Base-by-base conservation (phyloP, 2,888 invertebrate species). In the Caenorhabditis auriculariae region DNA sequence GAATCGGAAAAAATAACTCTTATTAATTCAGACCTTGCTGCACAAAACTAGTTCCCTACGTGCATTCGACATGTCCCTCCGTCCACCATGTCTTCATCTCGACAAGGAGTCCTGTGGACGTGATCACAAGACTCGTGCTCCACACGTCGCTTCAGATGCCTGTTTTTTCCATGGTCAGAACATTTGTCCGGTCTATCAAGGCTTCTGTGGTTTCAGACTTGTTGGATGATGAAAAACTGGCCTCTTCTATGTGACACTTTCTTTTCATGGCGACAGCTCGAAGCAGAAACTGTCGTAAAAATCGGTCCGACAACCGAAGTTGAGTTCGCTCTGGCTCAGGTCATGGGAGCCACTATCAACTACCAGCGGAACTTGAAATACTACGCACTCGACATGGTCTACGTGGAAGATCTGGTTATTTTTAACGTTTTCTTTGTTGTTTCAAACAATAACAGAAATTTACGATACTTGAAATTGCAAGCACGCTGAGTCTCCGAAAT, bases 391-490 rank as follows among this genome's bases (percentile, higher is more conserved):
- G 61, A 65, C 17, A 24, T 49, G 19, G 55, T 58, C 2, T 54
- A 38, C 27, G 46, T 65, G 19, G 68, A 68, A 32, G 68, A 68
- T 47, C 38, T 68, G 53, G 68, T 68, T 24, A 47, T 50, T 35
- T 35, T 35, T 15, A 15, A 35, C 15, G 15, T 9, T 15, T 35
- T 35, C 15, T 35, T 35, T 9, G 9, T 35, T 35, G 12, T 35
- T 35, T 35, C 15, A 35, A 35, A 44, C n/a, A 19, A 9, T 44
- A 21, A 19, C n/a, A 24, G 21, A 44, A 4, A n/a, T 24, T 9
- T 44, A 9, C 5, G 26, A 9, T 15, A 32, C 3, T 9, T 5
- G 24, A 7, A 37, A 3, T 23, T 19, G 2, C 26, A n/a, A n/a
- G n/a, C n/a, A n/a, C n/a, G n/a, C n/a, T n/a, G n/a, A n/a, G n/a